phyloP scores from a whole-genome alignment of 2,113 vertebrate genomes.

The Fukomys damarensis region DNA sequence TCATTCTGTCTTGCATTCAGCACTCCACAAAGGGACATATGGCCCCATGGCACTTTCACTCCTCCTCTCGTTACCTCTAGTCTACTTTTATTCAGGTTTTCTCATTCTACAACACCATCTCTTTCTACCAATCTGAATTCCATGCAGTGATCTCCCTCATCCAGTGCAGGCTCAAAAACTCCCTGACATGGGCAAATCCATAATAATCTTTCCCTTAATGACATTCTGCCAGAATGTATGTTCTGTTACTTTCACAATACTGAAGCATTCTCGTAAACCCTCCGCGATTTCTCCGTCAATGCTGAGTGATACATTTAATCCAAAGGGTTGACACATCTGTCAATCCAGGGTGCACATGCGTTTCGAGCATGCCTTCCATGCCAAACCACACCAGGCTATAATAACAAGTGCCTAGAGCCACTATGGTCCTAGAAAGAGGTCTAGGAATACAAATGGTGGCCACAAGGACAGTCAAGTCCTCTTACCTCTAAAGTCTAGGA shows the following conservation, averaged over 20 bases:
- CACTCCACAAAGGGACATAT: no score
- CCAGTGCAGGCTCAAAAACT: neutral
- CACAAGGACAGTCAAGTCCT: fast-evolving
- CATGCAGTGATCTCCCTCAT: neutral
- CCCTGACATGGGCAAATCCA: neutral
- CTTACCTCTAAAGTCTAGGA: neutral
- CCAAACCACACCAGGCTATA: neutral
- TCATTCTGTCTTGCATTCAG: neutral
- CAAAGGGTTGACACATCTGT: neutral
- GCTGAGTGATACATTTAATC: fast-evolving
- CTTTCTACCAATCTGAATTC: neutral
- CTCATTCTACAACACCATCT: fast-evolving
- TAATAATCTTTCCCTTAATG: fast-evolving
- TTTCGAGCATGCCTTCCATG: fast-evolving
- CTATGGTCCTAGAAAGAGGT: fast-evolving
- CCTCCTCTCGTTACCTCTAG: neutral
- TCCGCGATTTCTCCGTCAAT: fast-evolving
- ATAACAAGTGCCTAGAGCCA: fast-evolving
- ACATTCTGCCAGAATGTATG: neutral
- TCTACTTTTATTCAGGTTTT: neutral
- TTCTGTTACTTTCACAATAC: no score
- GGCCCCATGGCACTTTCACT: neutral
- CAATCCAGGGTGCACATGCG: no score
- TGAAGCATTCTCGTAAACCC: fast-evolving
- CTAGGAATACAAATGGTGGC: fast-evolving